phyloP scores from a whole-genome alignment of 2,888 invertebrate species.

The Synergus itoensis region DNA sequence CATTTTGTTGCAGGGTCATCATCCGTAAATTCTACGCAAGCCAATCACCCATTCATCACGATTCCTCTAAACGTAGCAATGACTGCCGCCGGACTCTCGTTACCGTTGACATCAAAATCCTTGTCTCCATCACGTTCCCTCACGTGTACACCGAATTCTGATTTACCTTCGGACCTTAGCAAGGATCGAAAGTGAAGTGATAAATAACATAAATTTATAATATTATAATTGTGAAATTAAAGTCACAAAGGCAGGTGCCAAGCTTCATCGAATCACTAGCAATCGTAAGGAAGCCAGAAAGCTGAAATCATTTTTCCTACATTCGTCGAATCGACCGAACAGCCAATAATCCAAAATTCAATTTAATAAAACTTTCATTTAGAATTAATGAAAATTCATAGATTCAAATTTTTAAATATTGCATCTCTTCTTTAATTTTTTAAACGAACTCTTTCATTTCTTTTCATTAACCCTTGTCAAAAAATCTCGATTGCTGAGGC shows the following conservation, averaged over 20 bases:
- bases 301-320: background rate
- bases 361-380: background rate
- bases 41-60: constrained; percentile 83
- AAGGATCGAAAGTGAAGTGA: constrained; percentile 69
- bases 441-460: background rate
- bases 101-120: constrained; percentile 70
- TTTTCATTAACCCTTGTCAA: background rate
- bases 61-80: constrained; percentile 85
- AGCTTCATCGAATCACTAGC: constrained; percentile 4
- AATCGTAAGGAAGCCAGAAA: constrained; percentile 18
- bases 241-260: constrained; percentile 32
- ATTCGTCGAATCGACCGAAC: background rate
- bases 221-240: constrained; percentile 32
- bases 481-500: background rate
- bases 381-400: background rate
- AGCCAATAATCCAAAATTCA: background rate
- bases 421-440: background rate
- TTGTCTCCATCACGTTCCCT: constrained; percentile 67
- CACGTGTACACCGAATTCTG: constrained; percentile 66
- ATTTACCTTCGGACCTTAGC: constrained; percentile 73
- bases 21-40: constrained; percentile 68
- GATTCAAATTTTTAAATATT: background rate
- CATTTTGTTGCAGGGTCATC: constrained; percentile 64
- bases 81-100: constrained; percentile 79
- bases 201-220: constrained; percentile 34